Base-by-base conservation (phyloP, 2,113 vertebrate species). In the Aptenodytes patagonicus region DNA sequence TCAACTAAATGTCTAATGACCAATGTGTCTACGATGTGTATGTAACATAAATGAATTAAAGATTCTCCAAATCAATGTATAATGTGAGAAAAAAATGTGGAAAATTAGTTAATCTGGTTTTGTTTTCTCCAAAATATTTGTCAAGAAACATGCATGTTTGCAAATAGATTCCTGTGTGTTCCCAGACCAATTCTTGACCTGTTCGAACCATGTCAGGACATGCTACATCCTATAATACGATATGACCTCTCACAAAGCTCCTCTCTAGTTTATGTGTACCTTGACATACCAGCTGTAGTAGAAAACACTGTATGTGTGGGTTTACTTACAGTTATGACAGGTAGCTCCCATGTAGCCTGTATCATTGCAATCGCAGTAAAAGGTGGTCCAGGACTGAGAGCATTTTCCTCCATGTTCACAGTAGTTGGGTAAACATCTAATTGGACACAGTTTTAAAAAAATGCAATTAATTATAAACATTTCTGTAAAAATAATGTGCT, bases 401-500 rank as follows among this genome's bases (percentile, higher is more conserved):
- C 99, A 99, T 89, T 95, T 98, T 76, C 99, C 99, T 72, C 98
- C 99, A 4, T 99, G 99, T 95, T 99, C 99, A 87, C 99, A 99
- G 83, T 99, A 98, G 98, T 99, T 99, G 34, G 99, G 99, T n/a
- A 99, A 98, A 94, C 99, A 99, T 52, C 99, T 99, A 57, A 83
- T 36, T 34, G 46, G 44, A 95, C 20, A 96, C 9, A 97, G 6
- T 90, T 73, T 51, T 1, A 5, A 55, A 94, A 91, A 57, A 61
- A 58, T 13, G 28, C 2, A 92, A 83, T 85, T 88, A 77, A 82
- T 90, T 78, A 52, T 16, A 87, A 83, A 24, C 20, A 38, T 75
- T 71, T 83, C 22, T 76, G 5, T 29, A 78, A 42, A 88, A 78
- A 57, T 31, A 82, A 69, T 5, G 8, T 49, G 19, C 24, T 70